Conservation (phyloP, 1,140 invertebrate species). For the Contarinia nasturtii region DNA sequence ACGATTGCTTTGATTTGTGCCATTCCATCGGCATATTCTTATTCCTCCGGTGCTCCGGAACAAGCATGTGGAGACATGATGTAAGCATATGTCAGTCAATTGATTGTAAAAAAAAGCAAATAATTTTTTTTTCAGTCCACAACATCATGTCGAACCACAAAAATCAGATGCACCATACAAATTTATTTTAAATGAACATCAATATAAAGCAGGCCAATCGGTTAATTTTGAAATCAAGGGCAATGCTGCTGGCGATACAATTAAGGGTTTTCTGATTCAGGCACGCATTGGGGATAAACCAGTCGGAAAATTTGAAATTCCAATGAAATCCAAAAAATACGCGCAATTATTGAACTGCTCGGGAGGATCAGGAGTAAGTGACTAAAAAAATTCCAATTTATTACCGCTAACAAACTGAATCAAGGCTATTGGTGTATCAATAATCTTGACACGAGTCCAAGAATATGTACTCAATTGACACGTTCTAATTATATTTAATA, state of each 20-base stretch:
- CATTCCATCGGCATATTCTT: constrained; percentile 14
- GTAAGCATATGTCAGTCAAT: too few species aligned
- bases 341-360: too few species aligned
- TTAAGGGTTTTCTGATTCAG: constrained; percentile 31
- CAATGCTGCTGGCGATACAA: constrained; percentile 20
- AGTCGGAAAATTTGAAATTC: constrained; percentile 26
- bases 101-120: too few species aligned
- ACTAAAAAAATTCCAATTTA: too few species aligned
- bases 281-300: constrained; percentile 24
- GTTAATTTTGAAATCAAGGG: constrained; percentile 24
- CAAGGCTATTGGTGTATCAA: too few species aligned
- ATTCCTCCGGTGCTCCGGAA: constrained; percentile 26
- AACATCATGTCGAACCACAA: constrained; percentile 26
- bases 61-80: constrained; percentile 29
- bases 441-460: too few species aligned
- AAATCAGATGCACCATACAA: constrained; percentile 24
- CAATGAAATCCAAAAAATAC: constrained; percentile 11
- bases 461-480: too few species aligned
- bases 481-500: too few species aligned
- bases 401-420: too few species aligned
- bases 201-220: constrained; percentile 13
- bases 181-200: constrained; percentile 24
- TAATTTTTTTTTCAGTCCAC: constrained; percentile 12
- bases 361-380: too few species aligned
- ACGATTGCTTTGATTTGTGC: too few species aligned